Evolutionary conservation across 2,888 invertebrate species (phyloP), one percentile per base, ranked within the genome.

Genomic region (Diabrotica balteata): DNA sequence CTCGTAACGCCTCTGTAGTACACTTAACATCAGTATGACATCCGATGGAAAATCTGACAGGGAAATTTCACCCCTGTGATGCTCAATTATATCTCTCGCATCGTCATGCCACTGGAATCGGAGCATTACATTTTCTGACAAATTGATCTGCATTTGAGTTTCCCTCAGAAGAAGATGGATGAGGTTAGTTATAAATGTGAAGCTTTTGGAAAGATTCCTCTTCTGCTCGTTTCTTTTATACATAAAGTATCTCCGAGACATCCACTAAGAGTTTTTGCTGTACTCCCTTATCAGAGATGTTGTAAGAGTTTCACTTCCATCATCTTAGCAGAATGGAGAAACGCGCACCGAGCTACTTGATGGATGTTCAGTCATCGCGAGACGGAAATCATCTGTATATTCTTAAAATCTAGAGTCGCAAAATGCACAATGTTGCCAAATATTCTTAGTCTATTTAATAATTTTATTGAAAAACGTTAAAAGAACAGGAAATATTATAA

Each of bases 131-230:
- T 84, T 84, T 84, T 84, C 84, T 84, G 84, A 85, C 85, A 85
- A 85, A 85, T 85, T 84, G 84, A 84, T 84, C 84, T 84, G 84
- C 85, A 84, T 84, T 84, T 83, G 83, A 83, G 84, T 82, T 80
- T 78, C 80, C 82, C 81, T 78, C 74, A 65, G 82, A 85, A 80
- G 83, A 85, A 85, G 85, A 85, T 85, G 84, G 85, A 85, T 85
- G 85, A 85, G 84, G 84, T 84, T 85, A 85, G 85, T 85, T 85
- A 85, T 85, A 85, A 85, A 85, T 85, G 85, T 85, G 85, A 84
- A 84, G 85, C 84, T 84, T 85, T 84, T 81, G 80, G 79, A 81
- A 80, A 81, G 83, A 83, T 82, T 83, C 80, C 80, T 78, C 79
- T 78, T 78, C 80, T 58, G 58, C 79, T 78, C 82, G 80, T 81